Evolutionary conservation across 1,140 invertebrate genomes (phyloP), one percentile per base, ranked within the genome.

Genomic region (Harpegnathos saltator): DNA sequence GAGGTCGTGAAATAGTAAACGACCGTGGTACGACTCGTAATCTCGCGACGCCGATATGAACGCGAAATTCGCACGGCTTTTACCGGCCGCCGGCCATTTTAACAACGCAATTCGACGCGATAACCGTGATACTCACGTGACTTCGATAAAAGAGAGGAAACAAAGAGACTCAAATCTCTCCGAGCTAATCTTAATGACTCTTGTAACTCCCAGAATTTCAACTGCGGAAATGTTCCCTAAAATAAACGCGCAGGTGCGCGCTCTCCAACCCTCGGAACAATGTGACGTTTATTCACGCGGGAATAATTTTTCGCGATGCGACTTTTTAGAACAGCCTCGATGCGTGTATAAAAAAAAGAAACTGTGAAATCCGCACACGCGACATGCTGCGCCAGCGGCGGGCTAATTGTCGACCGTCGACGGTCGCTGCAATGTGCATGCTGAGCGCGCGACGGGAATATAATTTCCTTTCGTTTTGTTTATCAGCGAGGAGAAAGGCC

Each of bases 381-480:
- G 24, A 66, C n/a, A 66, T 24, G 48, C 15, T 24, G 44, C 5
- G 1, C 1, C 22, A 50, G 26, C 19, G 50, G 38, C 24, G 50
- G 9, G 15, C 62, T 65, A 75, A 75, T 75, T 52, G 44, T 65
- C 29, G 44, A n/a, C 50, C 38, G 52, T 75, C 33, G 24, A 65
- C 19, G 24, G 38, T 48, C 59, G 52, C 4, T 9, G 17, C n/a
- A n/a, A n/a, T n/a, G 52, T 22, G 7, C 50, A 50, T 75, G 33
- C 50, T 77, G 61, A 33, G 24, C n/a, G 26, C n/a, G n/a, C 14
- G 44, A 65, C 44, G 61, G 65, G 66, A 19, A 77, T 77, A 66
- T 65, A 52, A 77, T 77, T 66, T 61, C 24, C 33, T 75, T 75
- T 63, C 38, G 58, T 75, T 75, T 75, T 75, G 24, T 75, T 77